Conservation (phyloP, 2,113 vertebrate genomes). For the Cyanocitta stelleri region DNA sequence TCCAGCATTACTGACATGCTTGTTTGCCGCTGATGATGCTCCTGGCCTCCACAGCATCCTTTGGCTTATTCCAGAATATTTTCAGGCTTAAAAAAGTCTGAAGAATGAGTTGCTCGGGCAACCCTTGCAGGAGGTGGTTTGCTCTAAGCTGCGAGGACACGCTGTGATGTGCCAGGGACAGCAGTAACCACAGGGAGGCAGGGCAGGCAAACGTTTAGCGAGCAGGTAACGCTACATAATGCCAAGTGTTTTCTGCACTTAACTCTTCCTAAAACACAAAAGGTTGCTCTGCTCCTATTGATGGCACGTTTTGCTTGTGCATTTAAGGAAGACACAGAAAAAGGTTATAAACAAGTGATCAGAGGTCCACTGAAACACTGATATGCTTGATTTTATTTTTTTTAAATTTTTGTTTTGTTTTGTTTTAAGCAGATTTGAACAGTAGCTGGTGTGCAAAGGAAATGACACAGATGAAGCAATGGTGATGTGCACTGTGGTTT, state of each 20-base stretch:
- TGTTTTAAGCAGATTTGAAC: background rate
- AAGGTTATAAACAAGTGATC: background rate
- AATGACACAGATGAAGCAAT: background rate
- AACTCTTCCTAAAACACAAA: rapidly evolving
- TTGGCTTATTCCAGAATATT: background rate
- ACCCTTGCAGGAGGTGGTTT: background rate
- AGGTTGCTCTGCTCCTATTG: background rate
- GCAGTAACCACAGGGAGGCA: constrained; percentile 17
- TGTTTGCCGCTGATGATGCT: background rate
- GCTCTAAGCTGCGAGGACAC: too few relatives aligned
- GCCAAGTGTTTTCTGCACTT: background rate
- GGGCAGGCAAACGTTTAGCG: background rate
- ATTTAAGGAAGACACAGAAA: background rate
- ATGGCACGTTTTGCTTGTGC: background rate
- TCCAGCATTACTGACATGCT: background rate
- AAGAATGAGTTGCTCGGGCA: background rate
- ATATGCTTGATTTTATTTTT: too few relatives aligned
- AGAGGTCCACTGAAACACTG: background rate
- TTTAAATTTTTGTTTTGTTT: background rate
- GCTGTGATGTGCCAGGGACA: background rate
- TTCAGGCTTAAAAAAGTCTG: background rate
- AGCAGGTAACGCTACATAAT: rapidly evolving
- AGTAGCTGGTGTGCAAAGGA: background rate
- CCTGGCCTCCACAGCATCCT: background rate
- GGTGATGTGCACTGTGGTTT: background rate